Evolutionary conservation across 2,113 vertebrate species (phyloP), one percentile per base, ranked within the genome.

Genomic region (Amphilophus citrinellus): DNA sequence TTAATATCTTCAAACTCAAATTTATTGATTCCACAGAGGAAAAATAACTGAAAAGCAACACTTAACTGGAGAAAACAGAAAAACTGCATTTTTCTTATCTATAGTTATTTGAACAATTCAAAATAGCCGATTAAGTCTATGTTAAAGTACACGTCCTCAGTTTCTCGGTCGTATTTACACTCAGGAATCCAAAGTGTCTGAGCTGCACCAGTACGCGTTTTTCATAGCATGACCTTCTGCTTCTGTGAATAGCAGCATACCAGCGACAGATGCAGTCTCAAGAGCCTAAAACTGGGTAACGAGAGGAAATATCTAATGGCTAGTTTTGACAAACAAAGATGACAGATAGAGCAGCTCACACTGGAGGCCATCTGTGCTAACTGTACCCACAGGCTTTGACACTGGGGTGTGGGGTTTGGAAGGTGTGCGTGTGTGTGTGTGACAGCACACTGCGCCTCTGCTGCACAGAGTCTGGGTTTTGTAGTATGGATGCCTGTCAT

Each of bases 401-500:
- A 58, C 66, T 77, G 82, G 81, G 81, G 57, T 77, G 58, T 81
- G 76, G 57, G 58, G 75, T 84, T 88, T 35, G 35, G 30, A 80
- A 84, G 56, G 61, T 65, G 76, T 24, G 22, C 50, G 35, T 60
- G 73, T 39, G 37, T 39, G 35, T 62, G 73, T 83, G 66, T 15
- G 56, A 77, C 32, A 3, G 56, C 71, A 78, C 7, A n/a, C 24
- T 65, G 79, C 39, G 63, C 76, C 77, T 80, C 82, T 76, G 66
- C 63, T n/a, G 44, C 68, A 56, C 68, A 14, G 47, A 35, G 68
- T 57, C 76, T 84, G 87, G 53, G 88, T 87, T 90, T 86, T 83
- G 87, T 90, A 92, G 84, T 91, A 87, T 14, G 39, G 79, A 94
- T 94, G 93, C 91, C 83, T 91, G 84, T 91, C 94, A 93, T 95